phyloP scores from a whole-genome alignment of 64 coral and sea anemone species.

The Cladopsammia gracilis region DNA sequence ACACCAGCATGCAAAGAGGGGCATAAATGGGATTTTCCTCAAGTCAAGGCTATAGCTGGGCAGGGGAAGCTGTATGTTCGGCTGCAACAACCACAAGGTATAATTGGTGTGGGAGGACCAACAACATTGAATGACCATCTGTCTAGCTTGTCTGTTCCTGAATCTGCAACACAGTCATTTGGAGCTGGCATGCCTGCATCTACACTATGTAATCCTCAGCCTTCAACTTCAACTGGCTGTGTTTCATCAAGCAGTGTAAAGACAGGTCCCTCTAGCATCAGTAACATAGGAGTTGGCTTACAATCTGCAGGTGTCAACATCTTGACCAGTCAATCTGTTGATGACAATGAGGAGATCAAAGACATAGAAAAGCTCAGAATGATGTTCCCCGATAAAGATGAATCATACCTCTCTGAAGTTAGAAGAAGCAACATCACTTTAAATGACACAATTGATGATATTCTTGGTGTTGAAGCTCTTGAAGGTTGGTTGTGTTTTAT shows the following conservation, averaged over 20 bases:
- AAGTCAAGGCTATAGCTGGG: conserved; percentile 60
- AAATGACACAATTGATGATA: conserved; percentile 36
- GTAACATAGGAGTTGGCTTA: background rate
- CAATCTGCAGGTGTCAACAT: background rate
- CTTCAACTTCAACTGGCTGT: too few relatives aligned
- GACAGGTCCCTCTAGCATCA: background rate
- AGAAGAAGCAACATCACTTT: conserved; percentile 47
- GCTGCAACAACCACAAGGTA: conserved; percentile 21
- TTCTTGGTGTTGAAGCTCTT: conserved; percentile 8
- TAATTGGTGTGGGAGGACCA: conserved; percentile 8
- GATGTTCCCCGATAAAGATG: conserved; percentile 35
- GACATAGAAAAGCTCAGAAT: conserved; percentile 14
- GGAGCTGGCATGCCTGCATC: background rate
- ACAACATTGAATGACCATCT: background rate
- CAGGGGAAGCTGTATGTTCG: conserved; percentile 75
- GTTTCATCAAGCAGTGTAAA: background rate
- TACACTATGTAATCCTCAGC: background rate
- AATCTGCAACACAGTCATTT: background rate
- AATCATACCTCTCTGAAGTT: conserved; percentile 25
- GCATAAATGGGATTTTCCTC: conserved; percentile 43
- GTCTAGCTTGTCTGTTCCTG: background rate
- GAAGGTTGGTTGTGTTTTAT: background rate
- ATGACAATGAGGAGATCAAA: background rate
- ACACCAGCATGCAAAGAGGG: background rate
- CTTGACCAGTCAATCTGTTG: background rate